phyloP scores from a whole-genome alignment of 1,140 invertebrate genomes.

The Drosophila bipectinata region DNA sequence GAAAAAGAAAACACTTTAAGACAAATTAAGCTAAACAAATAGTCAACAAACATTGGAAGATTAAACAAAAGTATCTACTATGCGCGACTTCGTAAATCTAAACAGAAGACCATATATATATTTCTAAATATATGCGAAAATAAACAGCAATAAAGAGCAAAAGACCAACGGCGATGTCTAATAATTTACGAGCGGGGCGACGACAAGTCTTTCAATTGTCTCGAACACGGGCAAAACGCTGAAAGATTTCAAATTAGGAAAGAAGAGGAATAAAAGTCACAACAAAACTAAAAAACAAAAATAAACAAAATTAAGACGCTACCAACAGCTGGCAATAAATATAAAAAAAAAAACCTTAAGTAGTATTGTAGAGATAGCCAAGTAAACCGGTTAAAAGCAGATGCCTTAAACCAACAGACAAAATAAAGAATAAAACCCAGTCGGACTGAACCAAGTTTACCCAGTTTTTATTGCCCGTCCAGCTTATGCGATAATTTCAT shows the following conservation, averaged over 20 bases:
- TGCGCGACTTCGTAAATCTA: constrained; percentile 12
- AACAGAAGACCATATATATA: constrained; percentile 6
- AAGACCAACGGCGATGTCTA: constrained; percentile 4
- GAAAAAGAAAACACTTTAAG: constrained; percentile 50
- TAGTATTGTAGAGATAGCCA: constrained; percentile 29
- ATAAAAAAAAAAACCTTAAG: constrained; percentile 50
- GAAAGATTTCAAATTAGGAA: constrained; percentile 40
- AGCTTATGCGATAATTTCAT: constrained; percentile 60
- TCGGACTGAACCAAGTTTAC: constrained; percentile 54
- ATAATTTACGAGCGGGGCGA: constrained; percentile 43
- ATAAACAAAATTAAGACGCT: constrained; percentile 42
- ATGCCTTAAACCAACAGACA: constrained; percentile 35
- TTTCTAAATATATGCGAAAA: not conserved
- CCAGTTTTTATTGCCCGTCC: constrained; percentile 48
- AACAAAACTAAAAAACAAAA: constrained; percentile 24
- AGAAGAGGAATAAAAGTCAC: constrained; percentile 1
- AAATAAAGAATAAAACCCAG: constrained; percentile 10
- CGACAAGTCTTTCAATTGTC: constrained; percentile 50
- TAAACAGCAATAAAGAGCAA: constrained; percentile 17
- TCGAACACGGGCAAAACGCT: constrained; percentile 8
- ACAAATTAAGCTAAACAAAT: constrained; percentile 47
- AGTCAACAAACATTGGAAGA: constrained; percentile 20
- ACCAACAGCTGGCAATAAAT: constrained; percentile 56
- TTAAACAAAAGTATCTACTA: constrained; percentile 32
- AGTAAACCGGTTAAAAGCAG: constrained; percentile 59